Conservation (phyloP, 2,797 vertebrate species). For the Darevskia nairensis region DNA sequence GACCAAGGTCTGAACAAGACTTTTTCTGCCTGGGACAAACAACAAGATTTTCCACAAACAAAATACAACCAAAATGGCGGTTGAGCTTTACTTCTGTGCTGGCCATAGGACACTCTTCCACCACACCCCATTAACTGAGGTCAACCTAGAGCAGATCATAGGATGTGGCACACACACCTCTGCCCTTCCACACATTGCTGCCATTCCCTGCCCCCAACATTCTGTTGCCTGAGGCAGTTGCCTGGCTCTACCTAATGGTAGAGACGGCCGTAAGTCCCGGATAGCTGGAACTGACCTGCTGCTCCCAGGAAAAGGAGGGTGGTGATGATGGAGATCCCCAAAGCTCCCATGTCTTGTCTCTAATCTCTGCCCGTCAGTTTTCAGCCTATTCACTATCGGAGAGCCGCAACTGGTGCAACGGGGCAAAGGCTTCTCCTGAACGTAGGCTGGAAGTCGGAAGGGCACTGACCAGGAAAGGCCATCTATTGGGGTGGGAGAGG, state of each 20-base stretch:
- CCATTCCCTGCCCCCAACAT: neutral
- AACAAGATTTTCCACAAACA: neutral
- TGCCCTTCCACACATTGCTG: neutral
- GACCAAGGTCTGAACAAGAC: neutral
- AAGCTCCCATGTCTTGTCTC: neutral
- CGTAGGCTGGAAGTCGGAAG: neutral
- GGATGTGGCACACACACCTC: neutral
- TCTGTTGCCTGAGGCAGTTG: neutral
- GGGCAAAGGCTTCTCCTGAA: slow-evolving; percentile 11
- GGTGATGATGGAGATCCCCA: neutral
- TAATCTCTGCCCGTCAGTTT: neutral
- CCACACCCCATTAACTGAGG: neutral
- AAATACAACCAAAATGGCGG: neutral
- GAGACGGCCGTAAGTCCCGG: neutral
- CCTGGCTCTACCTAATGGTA: neutral
- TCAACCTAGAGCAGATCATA: neutral
- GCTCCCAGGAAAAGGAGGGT: slow-evolving; percentile 20
- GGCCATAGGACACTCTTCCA: neutral
- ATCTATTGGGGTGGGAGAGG: neutral
- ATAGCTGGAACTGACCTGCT: slow-evolving; percentile 2
- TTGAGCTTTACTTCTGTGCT: neutral
- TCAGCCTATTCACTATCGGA: neutral
- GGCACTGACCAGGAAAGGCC: neutral
- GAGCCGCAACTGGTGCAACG: neutral
- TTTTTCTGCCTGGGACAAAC: neutral